A percentile compares a stretch with the other conserved stretches of the same genome.
These are phyloP conservation scores for Pseudomyrmex pallidus DNA, from an alignment of 1,140 invertebrate species.

Conservation along the genomic window DNA sequence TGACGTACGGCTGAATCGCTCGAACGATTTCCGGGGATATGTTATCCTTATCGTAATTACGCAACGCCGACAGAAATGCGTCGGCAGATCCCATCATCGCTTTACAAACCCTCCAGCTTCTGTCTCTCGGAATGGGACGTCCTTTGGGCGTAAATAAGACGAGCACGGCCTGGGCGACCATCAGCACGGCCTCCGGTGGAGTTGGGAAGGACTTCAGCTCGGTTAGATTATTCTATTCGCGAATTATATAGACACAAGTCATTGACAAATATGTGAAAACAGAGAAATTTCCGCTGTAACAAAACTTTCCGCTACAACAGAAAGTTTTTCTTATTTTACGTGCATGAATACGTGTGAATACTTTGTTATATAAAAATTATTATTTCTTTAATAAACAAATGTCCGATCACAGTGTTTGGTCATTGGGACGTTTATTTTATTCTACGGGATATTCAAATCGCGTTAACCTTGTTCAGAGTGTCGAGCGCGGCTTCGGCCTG, in stretches of 20 bases:
- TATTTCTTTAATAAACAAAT: neutral
- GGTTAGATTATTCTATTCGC: slow-evolving; percentile 91
- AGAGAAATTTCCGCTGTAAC: no score
- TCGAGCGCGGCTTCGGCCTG: slow-evolving; percentile 96
- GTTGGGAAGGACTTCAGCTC: slow-evolving; percentile 97
- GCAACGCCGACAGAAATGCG: slow-evolving; percentile 93
- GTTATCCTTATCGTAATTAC: slow-evolving; percentile 97
- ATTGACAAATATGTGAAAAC: no score
- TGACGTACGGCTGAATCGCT: slow-evolving; percentile 86
- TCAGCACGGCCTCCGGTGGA: slow-evolving; percentile 92
- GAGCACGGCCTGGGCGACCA: slow-evolving; percentile 94
- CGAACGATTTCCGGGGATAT: slow-evolving; percentile 95
- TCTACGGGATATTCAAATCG: neutral
- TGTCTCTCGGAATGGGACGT: slow-evolving; percentile 94
- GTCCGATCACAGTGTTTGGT: neutral
- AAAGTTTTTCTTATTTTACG: neutral
- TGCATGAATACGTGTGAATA: no score
- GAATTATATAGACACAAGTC: slow-evolving; percentile 39
- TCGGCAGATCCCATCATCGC: slow-evolving; percentile 94
- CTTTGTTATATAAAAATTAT: neutral
- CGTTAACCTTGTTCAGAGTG: slow-evolving; percentile 93
- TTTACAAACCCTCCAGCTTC: slow-evolving; percentile 97
- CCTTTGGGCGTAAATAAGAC: slow-evolving; percentile 94
- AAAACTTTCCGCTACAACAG: neutral
- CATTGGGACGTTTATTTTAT: neutral